phyloP scores from a whole-genome alignment of 2,113 vertebrate genomes.

The Carassius auratus region DNA sequence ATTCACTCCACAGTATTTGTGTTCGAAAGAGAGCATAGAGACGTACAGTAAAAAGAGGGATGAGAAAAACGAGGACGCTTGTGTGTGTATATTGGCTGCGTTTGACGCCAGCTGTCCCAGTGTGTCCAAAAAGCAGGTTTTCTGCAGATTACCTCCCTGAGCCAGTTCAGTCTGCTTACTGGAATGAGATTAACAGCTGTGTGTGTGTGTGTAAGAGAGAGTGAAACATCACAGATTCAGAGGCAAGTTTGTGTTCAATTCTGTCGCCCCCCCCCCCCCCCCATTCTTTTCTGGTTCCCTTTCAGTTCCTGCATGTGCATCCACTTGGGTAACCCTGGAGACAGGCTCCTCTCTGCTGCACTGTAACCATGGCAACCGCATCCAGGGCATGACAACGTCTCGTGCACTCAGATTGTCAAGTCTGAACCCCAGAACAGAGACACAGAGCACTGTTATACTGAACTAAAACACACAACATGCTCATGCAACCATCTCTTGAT shows the following conservation, averaged over 20 bases:
- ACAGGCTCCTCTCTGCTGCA: conserved; percentile 68
- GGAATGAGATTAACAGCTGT: conserved; percentile 74
- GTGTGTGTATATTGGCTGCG: conserved; percentile 43
- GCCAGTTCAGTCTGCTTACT: conserved; percentile 76
- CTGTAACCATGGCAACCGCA: conserved; percentile 75
- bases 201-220: conserved; percentile 27
- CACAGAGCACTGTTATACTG: neutral
- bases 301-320: conserved; percentile 41
- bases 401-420: conserved; percentile 62
- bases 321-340: conserved; percentile 63
- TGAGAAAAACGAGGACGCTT: conserved; percentile 4
- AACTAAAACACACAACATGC: neutral
- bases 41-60: conserved; percentile 12
- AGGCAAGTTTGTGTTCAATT: conserved; percentile 17
- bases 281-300: conserved; percentile 65
- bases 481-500: neutral
- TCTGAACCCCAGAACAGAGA: neutral
- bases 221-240: conserved; percentile 31
- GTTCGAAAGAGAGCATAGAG: neutral
- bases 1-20: conserved; percentile 17
- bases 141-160: conserved; percentile 75
- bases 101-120: conserved; percentile 67
- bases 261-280: too few relatives aligned
- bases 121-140: conserved; percentile 73
- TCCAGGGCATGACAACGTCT: conserved; percentile 66